Base-by-base conservation (phyloP, 2,888 invertebrate genomes). In the Caenorhabditis afra region DNA sequence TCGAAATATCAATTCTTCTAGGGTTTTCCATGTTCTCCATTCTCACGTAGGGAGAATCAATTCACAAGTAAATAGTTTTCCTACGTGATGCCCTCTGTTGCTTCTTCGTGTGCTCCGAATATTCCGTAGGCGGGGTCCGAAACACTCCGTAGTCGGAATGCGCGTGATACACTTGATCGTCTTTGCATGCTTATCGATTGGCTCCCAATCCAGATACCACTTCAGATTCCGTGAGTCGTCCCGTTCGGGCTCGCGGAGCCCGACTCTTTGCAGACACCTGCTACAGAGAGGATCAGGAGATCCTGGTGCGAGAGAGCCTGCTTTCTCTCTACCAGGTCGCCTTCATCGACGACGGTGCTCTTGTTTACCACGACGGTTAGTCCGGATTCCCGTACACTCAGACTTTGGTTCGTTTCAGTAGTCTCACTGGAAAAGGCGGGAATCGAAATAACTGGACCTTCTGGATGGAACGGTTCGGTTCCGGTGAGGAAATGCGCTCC, bases 141-240 rank as follows among this genome's bases (percentile, higher is more conserved):
- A 37, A 14, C 12, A 39, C 10, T 7, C 2, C 1, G 3, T 16
- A 41, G 47, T 35, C n/a, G 11, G 47, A 52, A 70, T 70, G 70
- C 70, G 47, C 20, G 0, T 62, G n/a, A 39, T 55, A 52, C 59
- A 50, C 22, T 70, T 50, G 70, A 39, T 55, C 16, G 55, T 62
- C 16, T 47, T 61, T 41, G 70, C 47, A 22, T 55, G 18, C 22
- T 47, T 62, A 16, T 55, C 55, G 5, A 29, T 16, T 22, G 8
- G 53, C 16, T 16, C 55, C 1, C 35, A 55, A 18, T 23, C 67
- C 1, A 55, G 12, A n/a, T 70, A 70, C 45, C 70, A 53, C 10
- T 70, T 70, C 55, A 61, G 62, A 62, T 70, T 62, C 22, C 62
- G 70, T 70, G 37, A 50, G 70, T 66, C 4, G 12, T 29, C 4